Conservation (phyloP, 2,797 vertebrate species). For the Craterocephalus amniculus region DNA sequence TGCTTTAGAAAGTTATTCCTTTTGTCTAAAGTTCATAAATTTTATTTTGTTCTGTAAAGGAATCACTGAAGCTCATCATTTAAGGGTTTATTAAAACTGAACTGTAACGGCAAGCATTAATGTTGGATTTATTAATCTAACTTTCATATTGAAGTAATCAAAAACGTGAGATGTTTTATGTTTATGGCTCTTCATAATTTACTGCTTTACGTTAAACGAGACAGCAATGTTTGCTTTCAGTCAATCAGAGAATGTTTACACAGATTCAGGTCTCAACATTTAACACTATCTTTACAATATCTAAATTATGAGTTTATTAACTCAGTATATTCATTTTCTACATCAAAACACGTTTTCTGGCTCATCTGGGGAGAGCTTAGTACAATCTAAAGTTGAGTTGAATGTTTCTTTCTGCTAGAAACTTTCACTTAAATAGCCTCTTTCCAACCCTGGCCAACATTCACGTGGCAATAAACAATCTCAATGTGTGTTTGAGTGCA, state of each 20-base stretch:
- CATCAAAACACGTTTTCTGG: slow-evolving; percentile 22
- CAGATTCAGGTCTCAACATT: slow-evolving; percentile 4
- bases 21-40: background rate
- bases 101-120: slow-evolving; percentile 13
- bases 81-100: slow-evolving; percentile 26
- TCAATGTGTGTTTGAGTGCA: background rate
- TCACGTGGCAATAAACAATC: background rate
- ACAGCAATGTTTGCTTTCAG: slow-evolving; percentile 2
- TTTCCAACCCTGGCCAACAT: background rate
- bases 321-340: slow-evolving; percentile 7
- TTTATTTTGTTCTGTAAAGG: background rate
- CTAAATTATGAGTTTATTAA: slow-evolving; percentile 13
- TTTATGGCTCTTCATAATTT: background rate
- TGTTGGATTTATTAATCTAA: no score
- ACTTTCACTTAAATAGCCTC: slow-evolving; percentile 4
- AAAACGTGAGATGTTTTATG: background rate
- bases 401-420: no score
- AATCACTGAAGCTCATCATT: background rate
- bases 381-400: slow-evolving; percentile 15
- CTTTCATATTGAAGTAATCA: background rate
- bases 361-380: background rate
- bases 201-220: background rate
- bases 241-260: slow-evolving; percentile 6
- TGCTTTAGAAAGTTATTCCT: background rate
- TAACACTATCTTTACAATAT: background rate